phyloP scores from a whole-genome alignment of 2,113 vertebrate genomes.

The Tinamus guttatus region DNA sequence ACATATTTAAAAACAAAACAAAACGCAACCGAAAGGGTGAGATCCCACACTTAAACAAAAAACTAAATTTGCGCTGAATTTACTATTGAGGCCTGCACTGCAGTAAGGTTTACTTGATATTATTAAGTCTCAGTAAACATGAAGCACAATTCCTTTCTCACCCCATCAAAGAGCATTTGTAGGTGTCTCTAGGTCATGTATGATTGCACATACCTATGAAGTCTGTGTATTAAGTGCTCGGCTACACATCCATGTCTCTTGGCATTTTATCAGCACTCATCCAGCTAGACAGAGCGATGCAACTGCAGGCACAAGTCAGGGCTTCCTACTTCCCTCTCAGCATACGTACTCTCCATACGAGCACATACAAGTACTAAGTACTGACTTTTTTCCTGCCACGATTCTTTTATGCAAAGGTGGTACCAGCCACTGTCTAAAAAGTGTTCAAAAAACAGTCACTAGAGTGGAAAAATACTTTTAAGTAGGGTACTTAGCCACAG shows the following conservation, averaged over 20 bases:
- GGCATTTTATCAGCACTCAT: not conserved
- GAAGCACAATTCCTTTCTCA: not conserved
- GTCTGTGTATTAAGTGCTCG: not conserved
- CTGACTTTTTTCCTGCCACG: not conserved
- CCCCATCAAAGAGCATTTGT: not conserved
- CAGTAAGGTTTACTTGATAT: not conserved
- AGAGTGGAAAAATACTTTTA: not conserved
- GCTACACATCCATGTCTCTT: not conserved
- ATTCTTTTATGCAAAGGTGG: not conserved
- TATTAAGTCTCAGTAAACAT: not conserved
- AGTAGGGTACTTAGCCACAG: not conserved
- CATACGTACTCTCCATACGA: too few species aligned
- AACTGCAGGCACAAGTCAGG: not conserved
- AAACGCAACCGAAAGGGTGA: not conserved
- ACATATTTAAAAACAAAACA: not conserved
- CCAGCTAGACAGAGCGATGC: rapidly evolving
- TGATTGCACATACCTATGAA: not conserved
- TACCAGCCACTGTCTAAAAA: not conserved
- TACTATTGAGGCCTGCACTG: not conserved
- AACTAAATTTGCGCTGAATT: not conserved
- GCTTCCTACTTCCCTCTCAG: not conserved
- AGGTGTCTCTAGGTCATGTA: not conserved
- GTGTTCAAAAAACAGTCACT: not conserved
- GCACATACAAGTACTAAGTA: not conserved
- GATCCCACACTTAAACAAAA: not conserved